These are phyloP conservation scores for Tipula confusa DNA, from an alignment of 2,888 invertebrate species.

Conservation along the genomic window DNA sequence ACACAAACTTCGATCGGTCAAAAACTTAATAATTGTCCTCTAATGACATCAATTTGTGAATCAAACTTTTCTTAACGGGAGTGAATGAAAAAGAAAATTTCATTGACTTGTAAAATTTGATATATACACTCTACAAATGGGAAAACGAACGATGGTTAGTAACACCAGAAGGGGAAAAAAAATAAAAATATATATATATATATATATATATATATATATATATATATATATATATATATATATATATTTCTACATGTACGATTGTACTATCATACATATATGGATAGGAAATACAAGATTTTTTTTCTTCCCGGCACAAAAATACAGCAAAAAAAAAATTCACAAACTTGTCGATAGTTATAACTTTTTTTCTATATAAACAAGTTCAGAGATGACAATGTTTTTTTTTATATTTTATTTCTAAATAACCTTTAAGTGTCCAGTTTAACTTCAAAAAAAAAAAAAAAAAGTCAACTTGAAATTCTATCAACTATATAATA, in stretches of 20 bases:
- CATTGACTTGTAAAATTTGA: not conserved
- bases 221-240: too few species aligned
- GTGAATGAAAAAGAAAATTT: not conserved
- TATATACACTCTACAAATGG: not conserved
- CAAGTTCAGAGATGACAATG: not conserved
- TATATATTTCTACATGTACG: too few species aligned
- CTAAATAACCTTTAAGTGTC: not conserved
- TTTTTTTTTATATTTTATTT: not conserved
- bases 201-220: too few species aligned
- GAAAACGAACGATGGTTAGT: not conserved
- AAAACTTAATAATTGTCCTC: constrained; percentile 25
- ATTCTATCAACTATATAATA: not conserved
- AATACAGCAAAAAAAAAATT: not conserved
- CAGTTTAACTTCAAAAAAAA: not conserved
- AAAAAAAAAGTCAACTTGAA: not conserved
- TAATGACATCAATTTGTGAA: constrained; percentile 20
- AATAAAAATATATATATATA: too few species aligned
- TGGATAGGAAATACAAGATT: not conserved
- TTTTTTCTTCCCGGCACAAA: not conserved
- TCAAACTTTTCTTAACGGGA: not conserved
- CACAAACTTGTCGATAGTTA: not conserved
- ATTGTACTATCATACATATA: not conserved
- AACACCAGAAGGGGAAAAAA: not conserved
- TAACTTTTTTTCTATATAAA: not conserved
- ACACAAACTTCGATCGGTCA: not conserved